Conservation (phyloP, 2,888 invertebrate species). For the Drosophila neonasuta region DNA sequence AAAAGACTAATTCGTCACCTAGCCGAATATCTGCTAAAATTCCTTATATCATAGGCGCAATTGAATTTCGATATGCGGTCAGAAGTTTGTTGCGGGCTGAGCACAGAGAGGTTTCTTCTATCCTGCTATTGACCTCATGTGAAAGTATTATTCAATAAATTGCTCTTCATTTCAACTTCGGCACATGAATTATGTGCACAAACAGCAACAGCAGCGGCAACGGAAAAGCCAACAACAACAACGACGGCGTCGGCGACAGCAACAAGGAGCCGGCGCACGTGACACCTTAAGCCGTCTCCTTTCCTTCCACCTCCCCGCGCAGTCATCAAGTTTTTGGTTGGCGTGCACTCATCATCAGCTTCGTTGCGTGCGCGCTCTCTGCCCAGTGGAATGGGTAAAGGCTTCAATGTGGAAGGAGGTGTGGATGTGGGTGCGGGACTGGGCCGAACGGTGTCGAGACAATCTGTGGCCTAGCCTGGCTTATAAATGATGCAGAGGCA, state of each 20-base stretch:
- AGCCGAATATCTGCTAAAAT: not conserved
- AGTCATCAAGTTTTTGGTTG: slow-evolving; percentile 64
- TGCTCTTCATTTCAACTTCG: slow-evolving; percentile 66
- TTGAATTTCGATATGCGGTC: slow-evolving; percentile 19
- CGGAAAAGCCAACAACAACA: not conserved
- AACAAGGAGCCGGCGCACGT: slow-evolving; percentile 56
- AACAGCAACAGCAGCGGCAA: slow-evolving; percentile 29
- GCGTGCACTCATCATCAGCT: slow-evolving; percentile 73
- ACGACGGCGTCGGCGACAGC: slow-evolving; percentile 1
- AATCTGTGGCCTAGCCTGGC: slow-evolving; percentile 75
- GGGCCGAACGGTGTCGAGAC: slow-evolving; percentile 63
- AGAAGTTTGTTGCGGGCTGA: slow-evolving; percentile 11
- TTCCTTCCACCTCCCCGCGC: slow-evolving; percentile 6
- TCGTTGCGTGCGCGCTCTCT: slow-evolving; percentile 59
- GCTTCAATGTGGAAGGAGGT: not conserved
- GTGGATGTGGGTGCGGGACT: slow-evolving; percentile 14
- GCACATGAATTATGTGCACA: slow-evolving; percentile 71
- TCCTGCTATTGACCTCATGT: slow-evolving; percentile 45
- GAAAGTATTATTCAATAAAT: slow-evolving; percentile 75
- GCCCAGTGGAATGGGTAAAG: slow-evolving; percentile 3
- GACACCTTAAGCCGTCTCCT: slow-evolving; percentile 55
- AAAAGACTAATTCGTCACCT: not conserved
- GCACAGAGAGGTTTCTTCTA: slow-evolving; percentile 6
- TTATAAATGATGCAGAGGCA: slow-evolving; percentile 75
- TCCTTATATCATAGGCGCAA: slow-evolving; percentile 6